A percentile compares a stretch with the other conserved stretches of the same genome.
phyloP scores from a whole-genome alignment of 2,888 invertebrate genomes.

The Lissocephala sabroskyi region DNA sequence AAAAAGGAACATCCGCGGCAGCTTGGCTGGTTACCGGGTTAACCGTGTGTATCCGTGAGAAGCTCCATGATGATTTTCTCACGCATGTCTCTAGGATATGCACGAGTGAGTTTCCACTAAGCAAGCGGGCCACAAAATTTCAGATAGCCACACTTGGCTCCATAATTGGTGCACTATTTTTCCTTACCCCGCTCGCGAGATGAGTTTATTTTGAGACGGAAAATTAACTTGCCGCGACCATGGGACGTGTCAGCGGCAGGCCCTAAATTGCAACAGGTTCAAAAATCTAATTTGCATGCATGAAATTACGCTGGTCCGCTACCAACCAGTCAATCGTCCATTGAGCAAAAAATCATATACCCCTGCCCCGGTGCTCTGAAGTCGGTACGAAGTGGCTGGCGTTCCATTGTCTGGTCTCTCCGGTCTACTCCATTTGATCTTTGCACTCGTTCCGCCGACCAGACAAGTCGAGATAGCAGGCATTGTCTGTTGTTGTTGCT shows the following conservation, averaged over 20 bases:
- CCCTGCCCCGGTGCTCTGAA: constrained; percentile 10
- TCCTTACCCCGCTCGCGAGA: constrained; percentile 29
- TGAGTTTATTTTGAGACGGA: constrained; percentile 4
- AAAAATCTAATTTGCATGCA: constrained; percentile 65
- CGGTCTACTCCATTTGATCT: constrained; percentile 47
- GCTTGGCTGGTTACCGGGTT: constrained; percentile 2
- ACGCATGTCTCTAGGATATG: constrained; percentile 69
- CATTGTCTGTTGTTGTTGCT: too few relatives aligned
- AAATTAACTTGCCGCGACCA: too few relatives aligned
- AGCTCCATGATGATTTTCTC: constrained; percentile 62
- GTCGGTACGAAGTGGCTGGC: constrained; percentile 8
- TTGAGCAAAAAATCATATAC: constrained; percentile 17
- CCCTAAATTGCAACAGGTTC: constrained; percentile 53
- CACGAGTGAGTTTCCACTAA: constrained; percentile 55
- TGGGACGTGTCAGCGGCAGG: too few relatives aligned
- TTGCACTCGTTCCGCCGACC: constrained; percentile 27
- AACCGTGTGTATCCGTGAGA: constrained; percentile 47
- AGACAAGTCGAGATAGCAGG: too few relatives aligned
- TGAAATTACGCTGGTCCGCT: constrained; percentile 32
- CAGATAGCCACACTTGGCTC: constrained; percentile 1
- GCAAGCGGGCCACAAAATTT: too few relatives aligned
- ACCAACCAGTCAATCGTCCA: constrained; percentile 14
- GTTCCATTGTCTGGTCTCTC: constrained; percentile 52
- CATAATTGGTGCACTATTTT: constrained; percentile 57
- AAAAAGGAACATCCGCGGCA: constrained; percentile 2